Evolutionary conservation across 1,140 invertebrate genomes (phyloP).

Genomic region (Brachionus manjavacas): DNA sequence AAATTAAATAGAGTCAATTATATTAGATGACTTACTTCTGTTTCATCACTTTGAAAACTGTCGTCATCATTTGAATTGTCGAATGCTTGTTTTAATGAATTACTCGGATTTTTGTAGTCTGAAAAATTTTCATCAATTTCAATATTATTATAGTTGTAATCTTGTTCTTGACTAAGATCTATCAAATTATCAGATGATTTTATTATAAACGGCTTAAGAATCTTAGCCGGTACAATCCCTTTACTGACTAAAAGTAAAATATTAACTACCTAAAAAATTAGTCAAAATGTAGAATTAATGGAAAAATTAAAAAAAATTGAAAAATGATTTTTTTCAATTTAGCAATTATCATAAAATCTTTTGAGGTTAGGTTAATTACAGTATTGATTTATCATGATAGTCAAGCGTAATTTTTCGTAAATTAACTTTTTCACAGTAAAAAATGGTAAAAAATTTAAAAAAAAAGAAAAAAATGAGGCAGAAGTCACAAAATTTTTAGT

Average conservation of each 20-base stretch:
- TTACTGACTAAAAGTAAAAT: constrained; percentile 44
- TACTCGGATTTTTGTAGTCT: neutral
- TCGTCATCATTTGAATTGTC: constrained; percentile 30
- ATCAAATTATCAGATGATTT: constrained; percentile 31
- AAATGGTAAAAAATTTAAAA: too few species aligned
- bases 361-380: too few species aligned
- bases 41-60: constrained; percentile 14
- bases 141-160: neutral
- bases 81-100: neutral
- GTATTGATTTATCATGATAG: too few species aligned
- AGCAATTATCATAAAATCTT: too few species aligned
- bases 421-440: too few species aligned
- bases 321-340: too few species aligned
- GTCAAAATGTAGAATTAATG: too few species aligned
- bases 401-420: too few species aligned
- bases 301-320: too few species aligned
- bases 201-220: constrained; percentile 44
- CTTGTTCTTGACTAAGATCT: constrained; percentile 10
- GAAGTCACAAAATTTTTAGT: too few species aligned
- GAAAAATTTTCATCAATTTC: neutral
- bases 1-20: constrained; percentile 48
- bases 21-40: constrained; percentile 29
- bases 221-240: constrained; percentile 51
- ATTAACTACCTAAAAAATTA: neutral
- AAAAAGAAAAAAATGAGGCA: too few species aligned